Conservation (phyloP, 2,888 invertebrate genomes). For the Stenchaetothrips biformis region DNA sequence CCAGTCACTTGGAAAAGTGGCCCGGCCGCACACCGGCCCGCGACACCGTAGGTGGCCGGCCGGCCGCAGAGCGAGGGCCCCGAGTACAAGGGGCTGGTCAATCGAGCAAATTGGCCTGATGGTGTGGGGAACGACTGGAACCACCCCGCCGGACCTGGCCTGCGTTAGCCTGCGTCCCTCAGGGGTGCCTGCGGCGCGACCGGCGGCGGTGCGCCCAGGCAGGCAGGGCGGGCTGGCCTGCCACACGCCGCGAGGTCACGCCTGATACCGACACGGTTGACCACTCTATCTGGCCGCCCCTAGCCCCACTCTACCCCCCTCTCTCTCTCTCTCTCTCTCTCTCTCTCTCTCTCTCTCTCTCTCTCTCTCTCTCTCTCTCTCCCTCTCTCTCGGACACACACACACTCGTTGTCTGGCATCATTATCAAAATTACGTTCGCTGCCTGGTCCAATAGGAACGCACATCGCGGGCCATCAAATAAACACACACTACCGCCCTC, state of each 20-base stretch:
- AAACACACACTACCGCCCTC: background rate
- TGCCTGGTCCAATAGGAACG: background rate
- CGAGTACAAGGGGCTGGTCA: background rate
- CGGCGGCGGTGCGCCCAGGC: background rate
- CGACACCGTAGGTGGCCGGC: background rate
- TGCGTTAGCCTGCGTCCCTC: background rate
- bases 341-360: conserved; percentile 27
- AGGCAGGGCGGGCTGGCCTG: too few species aligned
- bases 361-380: conserved; percentile 36
- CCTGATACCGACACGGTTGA: too few species aligned
- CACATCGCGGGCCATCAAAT: background rate
- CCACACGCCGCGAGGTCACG: too few species aligned
- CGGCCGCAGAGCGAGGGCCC: background rate
- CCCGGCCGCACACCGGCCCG: background rate
- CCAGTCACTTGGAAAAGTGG: background rate
- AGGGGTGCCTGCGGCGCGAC: background rate
- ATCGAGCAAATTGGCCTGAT: conserved; percentile 1
- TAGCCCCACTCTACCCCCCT: background rate
- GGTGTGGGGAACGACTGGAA: background rate
- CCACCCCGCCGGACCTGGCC: background rate
- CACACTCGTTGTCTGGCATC: background rate
- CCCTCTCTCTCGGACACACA: background rate
- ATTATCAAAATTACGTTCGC: background rate
- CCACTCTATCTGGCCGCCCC: background rate
- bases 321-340: conserved; percentile 30